Evolutionary conservation across 2,113 vertebrate species (phyloP).

Genomic region (Piaya cayana): DNA sequence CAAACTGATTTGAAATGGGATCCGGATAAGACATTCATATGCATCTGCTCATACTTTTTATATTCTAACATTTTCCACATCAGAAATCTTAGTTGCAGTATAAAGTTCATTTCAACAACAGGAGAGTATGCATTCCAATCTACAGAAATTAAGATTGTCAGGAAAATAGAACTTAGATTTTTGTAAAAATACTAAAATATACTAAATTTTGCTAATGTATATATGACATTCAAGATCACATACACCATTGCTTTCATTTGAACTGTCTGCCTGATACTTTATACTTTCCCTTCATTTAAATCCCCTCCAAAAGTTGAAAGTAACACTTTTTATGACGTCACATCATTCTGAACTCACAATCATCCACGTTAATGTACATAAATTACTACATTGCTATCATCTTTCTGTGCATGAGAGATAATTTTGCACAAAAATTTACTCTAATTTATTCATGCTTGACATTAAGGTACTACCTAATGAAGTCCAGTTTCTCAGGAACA

Average conservation of each 20-base stretch:
- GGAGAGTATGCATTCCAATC: background rate
- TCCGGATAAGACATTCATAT: background rate
- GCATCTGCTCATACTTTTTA: background rate
- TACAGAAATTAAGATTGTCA: background rate
- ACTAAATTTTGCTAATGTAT: background rate
- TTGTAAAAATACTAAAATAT: background rate
- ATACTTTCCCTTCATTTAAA: background rate
- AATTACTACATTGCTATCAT: background rate
- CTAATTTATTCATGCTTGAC: conserved; percentile 4
- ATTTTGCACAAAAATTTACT: background rate
- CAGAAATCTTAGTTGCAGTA: background rate
- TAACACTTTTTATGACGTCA: background rate
- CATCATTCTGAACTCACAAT: background rate
- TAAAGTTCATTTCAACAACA: background rate
- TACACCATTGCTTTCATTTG: background rate
- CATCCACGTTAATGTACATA: background rate
- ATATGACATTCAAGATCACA: background rate
- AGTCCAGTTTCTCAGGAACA: background rate
- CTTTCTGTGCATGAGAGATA: background rate
- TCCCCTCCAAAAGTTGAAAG: background rate
- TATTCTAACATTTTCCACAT: background rate
- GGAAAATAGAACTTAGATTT: background rate
- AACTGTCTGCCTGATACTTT: background rate
- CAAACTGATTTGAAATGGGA: background rate
- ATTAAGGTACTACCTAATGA: background rate